phyloP scores from a whole-genome alignment of 2,113 vertebrate species.

The Pao palembangensis region DNA sequence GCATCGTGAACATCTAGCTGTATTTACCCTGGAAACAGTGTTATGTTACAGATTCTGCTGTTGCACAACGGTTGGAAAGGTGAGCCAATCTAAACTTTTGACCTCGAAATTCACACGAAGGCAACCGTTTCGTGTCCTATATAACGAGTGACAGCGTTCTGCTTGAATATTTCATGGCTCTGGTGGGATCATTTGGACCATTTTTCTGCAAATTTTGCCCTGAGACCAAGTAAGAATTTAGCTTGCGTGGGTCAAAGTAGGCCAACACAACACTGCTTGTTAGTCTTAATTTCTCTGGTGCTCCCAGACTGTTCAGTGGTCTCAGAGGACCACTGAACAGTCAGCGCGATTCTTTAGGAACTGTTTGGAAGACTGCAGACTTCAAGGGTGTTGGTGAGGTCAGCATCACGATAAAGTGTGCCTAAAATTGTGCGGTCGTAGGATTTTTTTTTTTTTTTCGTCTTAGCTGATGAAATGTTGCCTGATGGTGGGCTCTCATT shows the following conservation, averaged over 20 bases:
- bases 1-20: too few relatives aligned
- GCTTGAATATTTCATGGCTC: neutral
- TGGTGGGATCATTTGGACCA: neutral
- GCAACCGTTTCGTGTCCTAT: neutral
- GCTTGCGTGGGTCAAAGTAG: neutral
- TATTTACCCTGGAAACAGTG: too few relatives aligned
- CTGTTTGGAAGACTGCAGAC: neutral
- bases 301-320: too few relatives aligned
- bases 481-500: neutral
- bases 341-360: neutral
- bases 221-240: neutral
- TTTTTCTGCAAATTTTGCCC: neutral
- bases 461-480: neutral
- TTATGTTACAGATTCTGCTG: too few relatives aligned
- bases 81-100: neutral
- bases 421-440: neutral
- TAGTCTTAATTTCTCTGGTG: neutral
- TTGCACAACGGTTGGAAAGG: neutral
- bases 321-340: neutral
- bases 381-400: neutral
- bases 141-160: neutral
- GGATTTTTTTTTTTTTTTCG: neutral
- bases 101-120: neutral
- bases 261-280: neutral
- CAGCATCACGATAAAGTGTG: neutral